phyloP scores from a whole-genome alignment of 1,140 invertebrate species.

The Nephila pilipes region DNA sequence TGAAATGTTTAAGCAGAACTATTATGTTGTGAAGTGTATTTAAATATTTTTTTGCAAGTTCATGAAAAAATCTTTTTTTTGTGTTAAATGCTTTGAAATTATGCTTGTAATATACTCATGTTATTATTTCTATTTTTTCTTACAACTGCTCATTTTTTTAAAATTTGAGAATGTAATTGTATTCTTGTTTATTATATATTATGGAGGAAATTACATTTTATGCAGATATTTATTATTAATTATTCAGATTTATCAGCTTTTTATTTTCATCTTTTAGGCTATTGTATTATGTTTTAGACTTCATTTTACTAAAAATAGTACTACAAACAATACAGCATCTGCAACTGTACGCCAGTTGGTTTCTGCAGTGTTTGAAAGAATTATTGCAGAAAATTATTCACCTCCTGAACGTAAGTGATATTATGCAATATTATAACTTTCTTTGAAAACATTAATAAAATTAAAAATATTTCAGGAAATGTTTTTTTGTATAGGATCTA shows the following conservation, averaged over 20 bases:
- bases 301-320: conserved; percentile 95
- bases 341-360: conserved; percentile 98
- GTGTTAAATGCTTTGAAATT: too few species aligned
- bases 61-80: too few species aligned
- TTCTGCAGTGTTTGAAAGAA: conserved; percentile 97
- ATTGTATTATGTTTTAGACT: conserved; percentile 97
- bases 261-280: conserved; percentile 85
- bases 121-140: too few species aligned
- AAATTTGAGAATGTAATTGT: too few species aligned
- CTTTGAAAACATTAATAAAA: too few species aligned
- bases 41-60: too few species aligned
- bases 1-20: too few species aligned
- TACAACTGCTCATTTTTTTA: too few species aligned
- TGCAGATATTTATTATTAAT: neutral
- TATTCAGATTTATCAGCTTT: neutral
- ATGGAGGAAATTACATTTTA: neutral
- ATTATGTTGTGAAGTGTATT: too few species aligned
- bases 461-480: neutral
- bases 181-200: too few species aligned
- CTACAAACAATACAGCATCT: conserved; percentile 97
- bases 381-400: conserved; percentile 85
- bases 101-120: too few species aligned
- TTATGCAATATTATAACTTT: neutral
- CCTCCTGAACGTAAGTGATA: conserved; percentile 47
- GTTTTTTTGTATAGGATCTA: neutral